Evolutionary conservation across 1,140 invertebrate genomes (phyloP).

Genomic region (Galendromus occidentalis): DNA sequence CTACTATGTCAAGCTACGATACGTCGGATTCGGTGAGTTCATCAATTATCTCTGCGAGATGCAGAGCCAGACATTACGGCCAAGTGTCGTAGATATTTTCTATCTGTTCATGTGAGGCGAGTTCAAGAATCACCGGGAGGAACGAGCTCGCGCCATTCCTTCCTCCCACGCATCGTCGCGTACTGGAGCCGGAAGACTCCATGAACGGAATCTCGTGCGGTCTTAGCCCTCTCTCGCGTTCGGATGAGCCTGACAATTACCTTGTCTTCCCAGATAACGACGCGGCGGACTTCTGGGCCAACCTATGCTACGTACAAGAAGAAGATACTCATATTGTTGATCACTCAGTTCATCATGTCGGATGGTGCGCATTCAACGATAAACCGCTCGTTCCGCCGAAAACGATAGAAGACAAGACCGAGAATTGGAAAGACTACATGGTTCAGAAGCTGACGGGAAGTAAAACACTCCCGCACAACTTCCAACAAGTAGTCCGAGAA

Average conservation of each 20-base stretch:
- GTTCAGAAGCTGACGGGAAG: conserved; percentile 76
- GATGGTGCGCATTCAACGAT: conserved; percentile 85
- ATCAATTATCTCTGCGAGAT: too few species aligned
- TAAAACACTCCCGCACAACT: conserved; percentile 70
- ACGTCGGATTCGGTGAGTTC: conserved; percentile 60
- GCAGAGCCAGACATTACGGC: too few species aligned
- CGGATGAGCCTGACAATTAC: too few species aligned
- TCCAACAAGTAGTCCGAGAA: conserved; percentile 36
- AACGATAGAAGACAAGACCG: conserved; percentile 59
- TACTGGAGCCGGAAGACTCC: too few species aligned
- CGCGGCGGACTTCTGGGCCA: conserved; percentile 86
- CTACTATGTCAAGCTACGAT: conserved; percentile 74
- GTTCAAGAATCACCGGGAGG: too few species aligned
- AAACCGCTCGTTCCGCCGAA: conserved; percentile 82
- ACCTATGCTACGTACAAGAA: conserved; percentile 41
- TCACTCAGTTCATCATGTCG: conserved; percentile 59
- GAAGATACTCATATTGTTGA: conserved; percentile 40
- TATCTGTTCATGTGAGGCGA: too few species aligned
- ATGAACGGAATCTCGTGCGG: too few species aligned
- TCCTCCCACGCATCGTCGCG: too few species aligned
- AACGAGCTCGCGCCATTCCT: too few species aligned
- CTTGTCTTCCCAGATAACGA: conserved; percentile 36
- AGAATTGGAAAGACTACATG: conserved; percentile 86
- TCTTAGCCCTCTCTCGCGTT: too few species aligned
- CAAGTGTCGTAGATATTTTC: too few species aligned